Base-by-base conservation (phyloP, 2,797 vertebrate species). In the Alcedo quadribrachys region DNA sequence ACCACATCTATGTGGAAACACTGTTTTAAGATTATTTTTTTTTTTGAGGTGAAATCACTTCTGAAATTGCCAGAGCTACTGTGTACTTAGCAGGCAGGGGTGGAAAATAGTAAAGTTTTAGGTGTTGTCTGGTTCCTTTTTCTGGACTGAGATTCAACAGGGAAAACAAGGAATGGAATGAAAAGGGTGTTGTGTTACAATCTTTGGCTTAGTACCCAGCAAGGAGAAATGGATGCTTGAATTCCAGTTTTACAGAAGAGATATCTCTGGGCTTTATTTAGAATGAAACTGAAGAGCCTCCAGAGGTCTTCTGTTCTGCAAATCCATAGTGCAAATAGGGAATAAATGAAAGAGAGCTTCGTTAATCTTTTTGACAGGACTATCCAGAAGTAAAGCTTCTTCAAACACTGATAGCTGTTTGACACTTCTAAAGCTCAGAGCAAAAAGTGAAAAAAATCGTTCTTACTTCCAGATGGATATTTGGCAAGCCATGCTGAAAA, bases 321-420 rank as follows among this genome's bases (percentile, higher is more conserved):
- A 77, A 92, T 80, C 57, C n/a, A 6, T 40, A 62, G 55, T 67
- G 33, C 63, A 88, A 94, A 77, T 58, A 84, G 33, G 68, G 45
- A 92, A 90, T 67, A 94, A 88, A 74, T 77, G 60, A 69, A 87
- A 62, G 74, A 90, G 43, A 86, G 15, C 71, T 81, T 90, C 0
- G 2, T 88, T 87, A 86, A 94, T 94, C 61, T 90, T 86, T 94
- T 57, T 93, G 81, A 84, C 78, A 65, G 57, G 53, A 50, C 88
- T 86, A 77, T 77, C 45, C 57, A 86, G 68, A 88, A 84, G 60
- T 91, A 86, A 93, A 94, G 57, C 60, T 74, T 90, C 61, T 88
- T 93, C 75, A 73, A 84, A 84, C 32, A 67, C 43, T 79, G 30
- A 53, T 60, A 76, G 46, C 17, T 91, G 15, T 88, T 89, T 69